Base-by-base conservation (phyloP, 2,888 invertebrate species). In the Tipula helvola region DNA sequence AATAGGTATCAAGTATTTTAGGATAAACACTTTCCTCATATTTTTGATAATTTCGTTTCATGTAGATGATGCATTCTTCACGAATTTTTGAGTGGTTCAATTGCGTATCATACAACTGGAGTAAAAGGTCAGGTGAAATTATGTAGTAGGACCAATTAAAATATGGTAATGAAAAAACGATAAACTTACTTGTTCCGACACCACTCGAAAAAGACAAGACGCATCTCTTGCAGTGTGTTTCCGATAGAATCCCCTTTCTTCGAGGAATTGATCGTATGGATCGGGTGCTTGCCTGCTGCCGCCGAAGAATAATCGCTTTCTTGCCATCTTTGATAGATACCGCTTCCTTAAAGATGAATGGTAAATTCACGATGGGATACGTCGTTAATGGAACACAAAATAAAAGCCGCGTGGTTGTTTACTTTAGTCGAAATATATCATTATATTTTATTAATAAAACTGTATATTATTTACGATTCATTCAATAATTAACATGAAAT, bases 191-290 rank as follows among this genome's bases (percentile, higher is more conserved):
- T 97, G 97, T 91, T 98, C 98, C 52, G 97, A 96, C 86, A 97
- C 95, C 12, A 96, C 96, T 89, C 98, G 94, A 92, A 98, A 98
- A 86, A 98, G 92, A 90, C 97, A 97, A 87, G 96, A 96, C 86
- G 96, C 95, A 92, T 98, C 98, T 89, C 95, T 95, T 87, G 97
- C 97, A 18, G 96, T 95, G 89, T 96, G 96, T 93, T 98, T 98
- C 89, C 97, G 93, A 91, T 96, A 97, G 90, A 95, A 95, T 71
- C 96, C 96, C 90, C 96, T 93, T 88, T 94, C 93, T 89, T 96
- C 96, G 89, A 97, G 92, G 94, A 95, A 97, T 89, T 95, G 94
- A 90, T 97, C 97, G 57, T 89, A 90, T 0, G 92, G 91, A 90
- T 92, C 92, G 2, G 92, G 92, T 10, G 92, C 91, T 87, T 91